Evolutionary conservation across 2,797 vertebrate species (phyloP), one percentile per base, ranked within the genome.

Genomic region (Mus minutoides): DNA sequence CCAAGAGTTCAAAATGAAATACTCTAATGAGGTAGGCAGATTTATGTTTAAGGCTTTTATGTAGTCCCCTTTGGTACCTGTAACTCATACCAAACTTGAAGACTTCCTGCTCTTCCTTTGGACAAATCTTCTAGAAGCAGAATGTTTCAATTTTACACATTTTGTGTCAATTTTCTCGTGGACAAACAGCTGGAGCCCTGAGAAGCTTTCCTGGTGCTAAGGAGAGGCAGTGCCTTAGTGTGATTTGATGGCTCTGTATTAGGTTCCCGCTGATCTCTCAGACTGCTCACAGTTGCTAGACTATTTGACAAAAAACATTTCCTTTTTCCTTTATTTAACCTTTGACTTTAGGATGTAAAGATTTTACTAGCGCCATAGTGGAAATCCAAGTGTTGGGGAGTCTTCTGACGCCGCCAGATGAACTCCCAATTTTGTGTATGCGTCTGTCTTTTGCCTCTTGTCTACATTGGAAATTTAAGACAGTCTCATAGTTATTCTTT

Each of bases 241-340:
- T 99, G 98, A 98, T 99, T 98, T 99, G 98, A 98, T 97, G 96
- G 97, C 98, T 98, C 94, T 97, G 97, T 97, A 97, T 98, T 98
- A 98, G 98, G 97, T 98, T 97, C 98, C 98, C 98, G 98, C 98
- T 98, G 98, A 96, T 97, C 98, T 94, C 96, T 98, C 95, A 97
- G 98, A 98, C 97, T 98, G 98, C 99, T 98, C 98, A 98, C 98
- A 98, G 98, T 98, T 99, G 98, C 98, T 98, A 99, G 98, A 98
- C 98, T 97, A 94, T 97, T 98, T 98, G 98, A 99, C 98, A 98
- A 98, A 99, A 99, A 98, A 98, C 98, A 99, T 98, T 99, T 99
- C 99, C 99, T 99, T 98, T 98, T 98, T 98, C 98, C 98, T 98
- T 98, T 98, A 98, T 99, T 99, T 99, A 99, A 99, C 99, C 99